Base-by-base conservation (phyloP, 2,113 vertebrate species). In the western clawed frog (Xenopus tropicalis) region DNA sequence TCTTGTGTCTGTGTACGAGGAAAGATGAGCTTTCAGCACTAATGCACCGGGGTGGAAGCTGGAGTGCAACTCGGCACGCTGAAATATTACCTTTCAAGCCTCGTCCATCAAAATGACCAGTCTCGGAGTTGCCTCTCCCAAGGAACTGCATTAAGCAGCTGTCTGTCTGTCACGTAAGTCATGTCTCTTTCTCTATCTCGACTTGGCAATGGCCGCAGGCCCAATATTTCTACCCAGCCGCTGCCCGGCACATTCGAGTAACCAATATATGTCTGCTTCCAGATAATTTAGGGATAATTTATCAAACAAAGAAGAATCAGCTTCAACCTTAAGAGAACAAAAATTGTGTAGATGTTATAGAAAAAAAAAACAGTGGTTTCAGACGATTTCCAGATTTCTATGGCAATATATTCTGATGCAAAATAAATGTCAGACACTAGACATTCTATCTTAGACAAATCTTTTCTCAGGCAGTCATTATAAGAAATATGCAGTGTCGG, bases 11-110 rank as follows among this genome's bases (percentile, higher is more conserved):
- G 73, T 75, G 78, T 82, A 84, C 83, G 75, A 87, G 82, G 81
- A 89, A 88, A 88, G 82, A 86, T 83, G 83, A 79, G 79, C 72
- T 80, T 70, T 85, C 84, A 86, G 80, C 80, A 81, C 71, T 88
- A 89, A 84, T 0, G 58, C 80, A 78, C 78, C 82, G 78, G 79
- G 70, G 83, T 73, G 79, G 66, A 0, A 64, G 58, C 57, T 65
- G 71, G 44, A 58, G 61, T 62, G 16, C 42, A 51, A 43, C 69
- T 59, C 14, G 10, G 37, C 21, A 42, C 44, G 64, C 4, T 22
- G 37, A 66, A 66, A 48, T 46, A 48, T 66, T 43, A 71, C 21
- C 71, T 59, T 21, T 64, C 63, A 48, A 25, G 14, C 43, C 20
- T 62, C 71, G 37, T 59, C 71, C 52, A 66, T 66, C 63, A 73